Percentiles rank a stretch among this genome's conserved stretches.
Conservation (phyloP, 23 tunicate genomes). For the Oikopleura vanhoeffeni region DNA sequence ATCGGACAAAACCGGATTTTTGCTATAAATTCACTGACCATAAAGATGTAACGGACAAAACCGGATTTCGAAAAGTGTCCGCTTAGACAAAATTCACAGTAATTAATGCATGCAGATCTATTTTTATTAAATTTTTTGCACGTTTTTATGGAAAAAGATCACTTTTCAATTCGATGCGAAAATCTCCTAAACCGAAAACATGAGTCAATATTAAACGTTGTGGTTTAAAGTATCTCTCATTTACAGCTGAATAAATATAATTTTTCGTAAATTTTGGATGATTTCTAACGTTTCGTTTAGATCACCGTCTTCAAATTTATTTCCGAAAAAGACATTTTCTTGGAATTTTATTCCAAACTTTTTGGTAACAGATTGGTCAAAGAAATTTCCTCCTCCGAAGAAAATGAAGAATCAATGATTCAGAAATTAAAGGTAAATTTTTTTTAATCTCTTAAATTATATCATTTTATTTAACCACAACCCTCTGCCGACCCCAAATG, state of each 20-base stretch:
- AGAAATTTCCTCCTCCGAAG: constrained; percentile 78
- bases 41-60: too few relatives aligned
- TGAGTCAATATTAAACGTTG: neutral
- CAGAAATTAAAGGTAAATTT: constrained; percentile 48
- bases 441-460: too few relatives aligned
- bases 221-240: neutral
- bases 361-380: constrained; percentile 73
- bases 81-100: too few relatives aligned
- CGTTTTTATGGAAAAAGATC: neutral
- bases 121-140: too few relatives aligned
- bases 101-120: too few relatives aligned
- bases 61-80: too few relatives aligned
- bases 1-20: too few relatives aligned
- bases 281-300: constrained; percentile 19
- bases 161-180: neutral
- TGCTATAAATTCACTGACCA: too few relatives aligned
- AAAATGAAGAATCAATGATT: constrained; percentile 90
- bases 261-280: neutral
- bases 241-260: too few relatives aligned
- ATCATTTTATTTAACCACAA: too few relatives aligned
- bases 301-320: constrained; percentile 83
- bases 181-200: neutral
- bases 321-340: constrained; percentile 92
- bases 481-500: neutral
- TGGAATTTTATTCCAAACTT: constrained; percentile 74